Percentiles rank a stretch among this genome's conserved stretches.
phyloP scores from a whole-genome alignment of 2,113 vertebrate genomes.

The Ploceus nigricollis region DNA sequence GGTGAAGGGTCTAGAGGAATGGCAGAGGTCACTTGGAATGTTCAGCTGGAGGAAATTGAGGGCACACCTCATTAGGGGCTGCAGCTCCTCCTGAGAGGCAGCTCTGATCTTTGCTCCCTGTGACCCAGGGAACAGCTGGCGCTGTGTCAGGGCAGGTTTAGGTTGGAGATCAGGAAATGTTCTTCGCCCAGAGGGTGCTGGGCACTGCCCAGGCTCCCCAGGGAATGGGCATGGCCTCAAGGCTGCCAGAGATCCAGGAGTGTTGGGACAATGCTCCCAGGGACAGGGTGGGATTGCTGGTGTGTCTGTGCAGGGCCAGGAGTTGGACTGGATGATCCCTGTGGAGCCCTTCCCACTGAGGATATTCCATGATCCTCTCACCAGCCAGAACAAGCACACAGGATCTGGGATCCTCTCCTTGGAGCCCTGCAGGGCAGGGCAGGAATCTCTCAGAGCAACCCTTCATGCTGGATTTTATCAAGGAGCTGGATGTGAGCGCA shows the following conservation, averaged over 20 bases:
- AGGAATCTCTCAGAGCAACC: not conserved
- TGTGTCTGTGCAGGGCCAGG: not conserved
- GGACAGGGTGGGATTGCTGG: not conserved
- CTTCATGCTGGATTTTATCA: not conserved
- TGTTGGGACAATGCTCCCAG: fast-evolving
- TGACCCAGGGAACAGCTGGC: fast-evolving
- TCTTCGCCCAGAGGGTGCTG: not conserved
- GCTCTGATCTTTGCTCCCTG: not conserved
- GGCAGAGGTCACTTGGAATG: not conserved
- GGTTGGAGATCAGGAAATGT: not conserved
- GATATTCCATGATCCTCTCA: not conserved
- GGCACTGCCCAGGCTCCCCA: not conserved
- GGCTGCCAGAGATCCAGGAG: not conserved
- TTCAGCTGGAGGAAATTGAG: not conserved
- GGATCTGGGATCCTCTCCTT: not conserved
- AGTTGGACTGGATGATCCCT: no score
- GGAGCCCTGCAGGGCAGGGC: not conserved
- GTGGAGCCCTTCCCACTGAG: not conserved
- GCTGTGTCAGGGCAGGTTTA: not conserved
- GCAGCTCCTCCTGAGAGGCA: not conserved
- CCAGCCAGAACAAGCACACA: not conserved
- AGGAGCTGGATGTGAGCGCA: fast-evolving
- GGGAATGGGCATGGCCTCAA: not conserved
- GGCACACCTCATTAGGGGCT: not conserved
- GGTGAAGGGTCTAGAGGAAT: not conserved